These are phyloP conservation scores for Stenichneumon culpator DNA, from an alignment of 2,888 invertebrate genomes.

Conservation along the genomic window DNA sequence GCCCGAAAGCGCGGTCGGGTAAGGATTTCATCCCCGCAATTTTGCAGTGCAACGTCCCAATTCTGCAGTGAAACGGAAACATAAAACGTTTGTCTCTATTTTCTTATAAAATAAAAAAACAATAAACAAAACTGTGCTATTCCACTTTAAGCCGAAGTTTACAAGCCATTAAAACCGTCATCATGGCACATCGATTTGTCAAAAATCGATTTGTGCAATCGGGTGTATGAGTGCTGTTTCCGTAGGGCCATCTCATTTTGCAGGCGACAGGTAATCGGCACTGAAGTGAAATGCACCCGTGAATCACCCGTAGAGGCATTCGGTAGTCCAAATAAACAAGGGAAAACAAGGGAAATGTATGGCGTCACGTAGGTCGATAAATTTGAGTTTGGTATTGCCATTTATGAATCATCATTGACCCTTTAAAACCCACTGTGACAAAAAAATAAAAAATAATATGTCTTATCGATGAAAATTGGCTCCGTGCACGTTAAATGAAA, in stretches of 20 bases:
- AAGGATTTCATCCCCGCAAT: constrained; percentile 59
- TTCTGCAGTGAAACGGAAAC: constrained; percentile 22
- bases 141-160: not conserved
- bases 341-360: not conserved
- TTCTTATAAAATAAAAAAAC: not conserved
- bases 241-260: constrained; percentile 8
- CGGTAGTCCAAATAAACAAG: not conserved
- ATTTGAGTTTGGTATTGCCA: not conserved
- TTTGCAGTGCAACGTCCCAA: constrained; percentile 45
- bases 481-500: not conserved
- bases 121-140: not conserved
- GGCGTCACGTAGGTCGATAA: not conserved
- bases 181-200: constrained; percentile 9
- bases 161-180: not conserved
- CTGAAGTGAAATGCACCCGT: constrained; percentile 8
- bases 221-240: constrained; percentile 35
- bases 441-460: too few species aligned
- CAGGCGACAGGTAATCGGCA: constrained; percentile 53
- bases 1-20: constrained; percentile 48
- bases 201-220: constrained; percentile 37
- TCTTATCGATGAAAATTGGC: not conserved
- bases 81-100: not conserved
- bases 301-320: not conserved
- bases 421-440: not conserved
- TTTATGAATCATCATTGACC: not conserved